These are phyloP conservation scores for Gymnogyps californianus DNA, from an alignment of 2,113 vertebrate species.

Conservation along the genomic window DNA sequence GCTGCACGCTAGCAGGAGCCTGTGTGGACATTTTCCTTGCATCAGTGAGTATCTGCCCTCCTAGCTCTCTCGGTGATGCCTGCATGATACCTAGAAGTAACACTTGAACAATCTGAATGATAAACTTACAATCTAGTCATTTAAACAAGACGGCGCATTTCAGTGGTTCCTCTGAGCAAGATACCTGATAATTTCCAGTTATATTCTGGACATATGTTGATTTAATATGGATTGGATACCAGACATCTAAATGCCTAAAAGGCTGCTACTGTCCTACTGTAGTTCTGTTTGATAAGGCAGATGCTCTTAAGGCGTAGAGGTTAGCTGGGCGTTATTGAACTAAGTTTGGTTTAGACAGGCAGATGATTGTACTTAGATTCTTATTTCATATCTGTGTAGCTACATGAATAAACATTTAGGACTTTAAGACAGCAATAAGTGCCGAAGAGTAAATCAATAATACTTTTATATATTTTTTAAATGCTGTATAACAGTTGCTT, in stretches of 20 bases:
- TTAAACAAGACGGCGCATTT: neutral
- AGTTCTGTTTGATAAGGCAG: neutral
- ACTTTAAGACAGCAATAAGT: neutral
- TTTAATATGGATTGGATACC: neutral
- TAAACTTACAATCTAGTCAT: neutral
- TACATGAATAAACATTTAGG: neutral
- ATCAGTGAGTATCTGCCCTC: neutral
- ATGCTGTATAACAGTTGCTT: neutral
- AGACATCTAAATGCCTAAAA: neutral
- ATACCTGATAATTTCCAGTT: neutral
- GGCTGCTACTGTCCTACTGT: neutral
- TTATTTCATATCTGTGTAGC: neutral
- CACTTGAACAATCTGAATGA: neutral
- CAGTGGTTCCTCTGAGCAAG: neutral
- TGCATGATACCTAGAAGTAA: neutral
- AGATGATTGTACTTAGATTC: neutral
- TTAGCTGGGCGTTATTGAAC: neutral
- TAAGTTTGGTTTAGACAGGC: neutral
- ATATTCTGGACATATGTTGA: neutral
- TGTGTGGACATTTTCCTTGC: neutral
- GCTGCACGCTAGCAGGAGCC: neutral
- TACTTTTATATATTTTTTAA: neutral
- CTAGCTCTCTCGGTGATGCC: neutral
- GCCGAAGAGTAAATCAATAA: neutral
- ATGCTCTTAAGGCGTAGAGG: neutral